Base-by-base conservation (phyloP, 2,113 vertebrate species). In the Podarcis cretensis region DNA sequence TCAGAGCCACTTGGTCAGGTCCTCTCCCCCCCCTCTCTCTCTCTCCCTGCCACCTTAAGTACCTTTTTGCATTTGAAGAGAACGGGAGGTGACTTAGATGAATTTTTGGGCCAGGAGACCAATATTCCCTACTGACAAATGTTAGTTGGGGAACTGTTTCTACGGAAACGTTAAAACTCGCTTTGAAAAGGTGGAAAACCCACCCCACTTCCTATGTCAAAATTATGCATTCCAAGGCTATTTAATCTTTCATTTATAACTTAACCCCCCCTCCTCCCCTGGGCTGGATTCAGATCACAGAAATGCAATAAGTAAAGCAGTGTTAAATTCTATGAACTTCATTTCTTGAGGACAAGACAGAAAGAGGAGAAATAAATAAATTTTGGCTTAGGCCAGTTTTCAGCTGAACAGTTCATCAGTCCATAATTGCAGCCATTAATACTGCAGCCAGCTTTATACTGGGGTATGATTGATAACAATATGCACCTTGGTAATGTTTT, bases 391-490 rank as follows among this genome's bases (percentile, higher is more conserved):
- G 94, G 92, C 95, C 95, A 87, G 86, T 94, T 95, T 96, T 89
- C 74, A 92, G 86, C 91, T 92, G 92, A 95, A 90, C 48, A 95
- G 86, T 93, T 94, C 76, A 93, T 91, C 94, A 92, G 35, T 77
- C 89, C 90, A 43, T 95, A 96, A 95, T 95, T 89, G 9, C 27
- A 91, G 68, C 88, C 90, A 91, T 96, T 95, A 94, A 88, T 95
- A 90, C 75, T 84, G 69, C 73, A 94, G 81, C 84, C 85, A 93
- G 83, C 3, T 94, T 94, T 93, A 91, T 94, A 94, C 20, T 94
- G 82, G 87, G 90, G 92, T 91, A 91, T 93, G 90, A 94, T 96
- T 95, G 94, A 96, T 96, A 96, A 93, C 32, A 91, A 91, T 94
- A 94, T 87, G 89, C 83, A 89, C 66, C 92, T 93, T 85, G 89